Evolutionary conservation across 2,113 vertebrate genomes (phyloP).

Genomic region (Clarias batrachus): DNA sequence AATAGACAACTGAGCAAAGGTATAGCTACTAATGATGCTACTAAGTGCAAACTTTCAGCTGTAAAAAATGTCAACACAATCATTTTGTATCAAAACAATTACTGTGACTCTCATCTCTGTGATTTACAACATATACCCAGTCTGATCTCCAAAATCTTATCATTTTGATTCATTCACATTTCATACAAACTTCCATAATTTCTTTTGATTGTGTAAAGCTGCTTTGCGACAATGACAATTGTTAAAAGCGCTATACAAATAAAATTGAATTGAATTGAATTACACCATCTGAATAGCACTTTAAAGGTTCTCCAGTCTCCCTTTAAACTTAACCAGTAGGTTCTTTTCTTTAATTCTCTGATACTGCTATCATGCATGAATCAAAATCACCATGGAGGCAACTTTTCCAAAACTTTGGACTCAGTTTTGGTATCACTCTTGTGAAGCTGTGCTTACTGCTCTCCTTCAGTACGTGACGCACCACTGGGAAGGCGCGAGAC

Average conservation of each 20-base stretch:
- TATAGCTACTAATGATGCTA: not conserved
- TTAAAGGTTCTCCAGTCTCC: not conserved
- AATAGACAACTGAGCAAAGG: not conserved
- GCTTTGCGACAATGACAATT: too few species aligned
- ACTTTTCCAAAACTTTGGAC: not conserved
- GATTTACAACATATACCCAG: not conserved
- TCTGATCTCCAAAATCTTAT: too few species aligned
- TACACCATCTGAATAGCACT: not conserved
- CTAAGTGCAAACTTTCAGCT: not conserved
- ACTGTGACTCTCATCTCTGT: not conserved
- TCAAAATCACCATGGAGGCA: not conserved
- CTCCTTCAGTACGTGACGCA: not conserved
- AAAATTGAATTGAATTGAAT: too few species aligned
- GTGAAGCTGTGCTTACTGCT: not conserved
- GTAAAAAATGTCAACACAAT: not conserved
- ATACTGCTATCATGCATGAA: not conserved
- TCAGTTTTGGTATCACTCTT: not conserved
- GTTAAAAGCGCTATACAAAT: too few species aligned
- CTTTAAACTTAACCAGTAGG: too few species aligned
- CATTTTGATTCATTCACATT: too few species aligned
- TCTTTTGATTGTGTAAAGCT: too few species aligned
- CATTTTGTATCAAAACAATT: too few species aligned
- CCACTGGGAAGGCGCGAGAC: conserved; percentile 2
- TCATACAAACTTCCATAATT: too few species aligned
- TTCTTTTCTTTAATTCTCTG: not conserved